Conservation (phyloP, 2,113 vertebrate species). For the Tursiops truncatus region DNA sequence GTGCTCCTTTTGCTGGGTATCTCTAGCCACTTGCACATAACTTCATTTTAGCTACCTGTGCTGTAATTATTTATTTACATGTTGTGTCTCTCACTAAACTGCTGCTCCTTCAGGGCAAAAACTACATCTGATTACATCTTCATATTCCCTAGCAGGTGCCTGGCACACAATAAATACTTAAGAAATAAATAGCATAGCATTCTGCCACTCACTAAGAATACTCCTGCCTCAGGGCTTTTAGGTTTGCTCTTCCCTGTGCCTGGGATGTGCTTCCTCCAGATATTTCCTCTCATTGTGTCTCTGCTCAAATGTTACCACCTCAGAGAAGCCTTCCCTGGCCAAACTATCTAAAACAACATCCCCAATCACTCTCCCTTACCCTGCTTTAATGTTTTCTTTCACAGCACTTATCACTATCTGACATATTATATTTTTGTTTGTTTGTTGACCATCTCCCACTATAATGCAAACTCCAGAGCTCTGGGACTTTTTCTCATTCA, state of each 20-base stretch:
- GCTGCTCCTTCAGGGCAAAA: not conserved
- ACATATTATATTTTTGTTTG: constrained; percentile 1
- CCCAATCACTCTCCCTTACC: not conserved
- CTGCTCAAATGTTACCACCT: not conserved
- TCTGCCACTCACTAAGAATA: not conserved
- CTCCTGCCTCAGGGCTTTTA: not conserved
- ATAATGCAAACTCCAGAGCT: not conserved
- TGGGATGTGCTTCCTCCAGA: not conserved
- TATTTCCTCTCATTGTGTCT: not conserved
- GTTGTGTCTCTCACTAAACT: not conserved
- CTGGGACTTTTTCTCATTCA: not conserved
- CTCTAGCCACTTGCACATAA: not conserved
- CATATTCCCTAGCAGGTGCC: not conserved
- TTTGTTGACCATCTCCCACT: not conserved
- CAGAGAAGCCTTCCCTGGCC: not conserved
- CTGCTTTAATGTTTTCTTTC: constrained; percentile 1
- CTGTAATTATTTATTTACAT: not conserved
- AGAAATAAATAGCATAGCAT: not conserved
- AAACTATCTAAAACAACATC: not conserved
- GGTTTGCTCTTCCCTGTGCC: not conserved
- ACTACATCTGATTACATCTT: not conserved
- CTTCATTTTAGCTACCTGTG: not conserved
- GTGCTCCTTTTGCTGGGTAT: not conserved
- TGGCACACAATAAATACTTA: not conserved
- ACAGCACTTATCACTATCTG: not conserved